Base-by-base conservation (phyloP, 2,888 invertebrate species). In the Lathronympha strigana region DNA sequence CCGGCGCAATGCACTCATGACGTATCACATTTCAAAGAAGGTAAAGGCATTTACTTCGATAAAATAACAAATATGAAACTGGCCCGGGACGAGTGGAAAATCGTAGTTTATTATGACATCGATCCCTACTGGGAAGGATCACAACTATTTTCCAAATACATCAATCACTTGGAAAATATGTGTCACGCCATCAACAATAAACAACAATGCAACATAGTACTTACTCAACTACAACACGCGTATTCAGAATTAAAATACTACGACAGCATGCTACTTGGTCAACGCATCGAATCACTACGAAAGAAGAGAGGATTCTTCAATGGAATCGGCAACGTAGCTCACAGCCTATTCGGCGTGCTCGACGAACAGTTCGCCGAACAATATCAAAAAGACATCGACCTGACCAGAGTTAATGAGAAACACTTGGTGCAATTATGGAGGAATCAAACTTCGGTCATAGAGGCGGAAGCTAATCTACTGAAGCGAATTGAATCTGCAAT, bases 21-120 rank as follows among this genome's bases (percentile, higher is more conserved):
- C 53, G 21, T 53, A 53, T 53, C 53, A 73, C 70, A 71, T 73
- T 74, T 71, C 71, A 74, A 72, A 73, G 74, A 68, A 23, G 47
- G 57, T 43, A 31, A 66, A 62, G 45, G 51, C n/a, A 53, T 71
- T 11, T 69, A 60, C 33, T 71, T 71, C 25, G 69, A 71, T 8
- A 68, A 63, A 51, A 19, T 71, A 19, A n/a, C 68, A 47, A 64
- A 69, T 33, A 67, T 69, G 67, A 11, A 57, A 38, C 45, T 69
- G 6, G 67, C 67, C 1, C 61, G 43, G 33, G 64, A 71, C 45
- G 66, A 71, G 40, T 71, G 71, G 71, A 67, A 63, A 28, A 50
- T 71, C 1, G 17, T 71, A 1, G 66, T 69, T 11, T 68, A 69
- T 19, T 71, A 68, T 28, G 38, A 68, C 43, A 66, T 70, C 66